Conservation (phyloP, 2,113 vertebrate genomes). For the Aldabrachelys gigantea region DNA sequence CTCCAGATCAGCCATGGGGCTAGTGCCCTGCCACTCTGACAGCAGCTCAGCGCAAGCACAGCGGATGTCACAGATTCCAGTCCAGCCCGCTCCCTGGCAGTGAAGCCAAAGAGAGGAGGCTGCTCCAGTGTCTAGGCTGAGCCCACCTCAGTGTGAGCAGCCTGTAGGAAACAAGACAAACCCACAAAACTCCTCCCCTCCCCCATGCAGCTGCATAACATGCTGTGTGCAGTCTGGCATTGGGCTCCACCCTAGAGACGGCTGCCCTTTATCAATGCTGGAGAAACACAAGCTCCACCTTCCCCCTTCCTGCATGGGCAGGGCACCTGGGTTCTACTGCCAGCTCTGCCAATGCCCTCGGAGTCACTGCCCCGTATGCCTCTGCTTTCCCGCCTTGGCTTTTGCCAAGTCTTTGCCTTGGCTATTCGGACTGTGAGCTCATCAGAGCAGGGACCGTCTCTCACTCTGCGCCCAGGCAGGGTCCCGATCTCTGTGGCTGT, state of each 20-base stretch:
- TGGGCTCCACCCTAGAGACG: background rate
- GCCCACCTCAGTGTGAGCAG: background rate
- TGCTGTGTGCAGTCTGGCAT: background rate
- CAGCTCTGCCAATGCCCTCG: background rate
- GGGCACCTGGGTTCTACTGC: background rate
- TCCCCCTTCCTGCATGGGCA: background rate
- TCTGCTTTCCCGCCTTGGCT: background rate
- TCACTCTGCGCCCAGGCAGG: background rate
- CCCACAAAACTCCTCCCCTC: background rate
- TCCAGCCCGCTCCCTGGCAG: too few relatives aligned
- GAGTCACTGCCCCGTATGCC: background rate
- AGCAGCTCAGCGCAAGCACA: too few relatives aligned
- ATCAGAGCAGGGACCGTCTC: background rate
- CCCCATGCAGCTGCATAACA: background rate
- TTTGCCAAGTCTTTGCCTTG: background rate
- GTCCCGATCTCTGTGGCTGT: background rate
- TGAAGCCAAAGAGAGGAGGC: background rate
- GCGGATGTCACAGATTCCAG: background rate
- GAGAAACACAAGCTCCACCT: background rate
- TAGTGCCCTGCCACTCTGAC: too few relatives aligned
- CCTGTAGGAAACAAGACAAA: background rate
- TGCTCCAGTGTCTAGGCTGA: background rate
- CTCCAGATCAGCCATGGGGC: background rate
- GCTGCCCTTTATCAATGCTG: background rate
- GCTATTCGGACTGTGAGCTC: background rate